phyloP scores from a whole-genome alignment of 2,113 vertebrate genomes.

The Mastomys coucha region DNA sequence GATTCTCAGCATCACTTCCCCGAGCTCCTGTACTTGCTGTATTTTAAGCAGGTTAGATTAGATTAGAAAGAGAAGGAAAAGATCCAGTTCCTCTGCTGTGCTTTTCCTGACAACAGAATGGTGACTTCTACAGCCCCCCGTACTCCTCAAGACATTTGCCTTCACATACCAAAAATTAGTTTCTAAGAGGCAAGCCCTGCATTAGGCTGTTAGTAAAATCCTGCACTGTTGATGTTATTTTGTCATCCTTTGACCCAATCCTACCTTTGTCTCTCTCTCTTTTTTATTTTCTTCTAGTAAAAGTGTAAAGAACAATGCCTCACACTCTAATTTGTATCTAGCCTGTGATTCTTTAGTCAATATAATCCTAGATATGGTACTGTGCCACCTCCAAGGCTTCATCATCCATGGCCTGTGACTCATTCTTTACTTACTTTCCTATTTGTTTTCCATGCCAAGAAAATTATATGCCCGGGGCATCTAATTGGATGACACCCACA shows the following conservation, averaged over 20 bases:
- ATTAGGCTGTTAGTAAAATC: background rate
- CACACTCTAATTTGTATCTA: background rate
- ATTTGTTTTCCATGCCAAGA: background rate
- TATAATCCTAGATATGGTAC: background rate
- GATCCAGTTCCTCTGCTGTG: background rate
- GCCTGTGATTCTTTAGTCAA: background rate
- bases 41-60: background rate
- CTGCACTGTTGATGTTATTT: background rate
- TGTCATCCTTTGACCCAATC: background rate
- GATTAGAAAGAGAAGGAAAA: slow-evolving; percentile 28
- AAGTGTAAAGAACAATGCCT: background rate
- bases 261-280: background rate
- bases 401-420: background rate
- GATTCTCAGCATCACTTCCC: background rate
- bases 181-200: background rate
- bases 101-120: background rate
- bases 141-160: background rate
- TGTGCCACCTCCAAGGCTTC: background rate
- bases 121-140: background rate
- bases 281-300: background rate
- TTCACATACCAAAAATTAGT: background rate
- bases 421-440: background rate
- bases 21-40: background rate
- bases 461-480: background rate
- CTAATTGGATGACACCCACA: background rate